Percentiles rank a stretch among this genome's conserved stretches.
Conservation (phyloP, 2,113 vertebrate species). For the chimpanzee (Pan troglodytes) region NHGRI_mPanTro3-v2.1_pri NC_072416.2:16847501-16848000, state of each 20-base stretch:
- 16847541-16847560: neutral
- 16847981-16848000: neutral
- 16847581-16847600: neutral
- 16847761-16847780: neutral
- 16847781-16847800: neutral
- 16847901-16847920: neutral
- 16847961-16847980: neutral
- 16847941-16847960: neutral
- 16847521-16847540: neutral
- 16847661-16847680: constrained; percentile 41
- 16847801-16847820: neutral
- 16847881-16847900: neutral
- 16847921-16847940: neutral
- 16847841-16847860: neutral
- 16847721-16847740: neutral
- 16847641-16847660: constrained; percentile 19
- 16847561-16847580: constrained; percentile 24
- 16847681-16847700: neutral
- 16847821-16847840: neutral
- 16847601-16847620: neutral
- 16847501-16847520: neutral
- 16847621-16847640: neutral
- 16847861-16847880: neutral
- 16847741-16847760: neutral
- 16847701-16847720: neutral